Base-by-base conservation (phyloP, 2,888 invertebrate genomes). In the Hydriomena furcata region DNA sequence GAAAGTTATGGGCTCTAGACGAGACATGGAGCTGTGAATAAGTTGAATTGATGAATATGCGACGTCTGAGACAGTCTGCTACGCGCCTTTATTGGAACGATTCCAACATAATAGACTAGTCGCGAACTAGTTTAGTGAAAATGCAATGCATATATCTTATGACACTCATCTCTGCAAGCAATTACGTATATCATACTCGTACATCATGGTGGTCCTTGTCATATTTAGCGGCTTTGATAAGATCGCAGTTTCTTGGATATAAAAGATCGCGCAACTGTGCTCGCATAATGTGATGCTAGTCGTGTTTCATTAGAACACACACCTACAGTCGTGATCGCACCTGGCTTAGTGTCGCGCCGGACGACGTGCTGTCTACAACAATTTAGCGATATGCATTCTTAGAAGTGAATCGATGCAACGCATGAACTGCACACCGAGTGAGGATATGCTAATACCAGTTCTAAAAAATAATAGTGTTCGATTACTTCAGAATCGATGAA, bases 361-460 rank as follows among this genome's bases (percentile, higher is more conserved):
- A 55, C 74, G 75, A 67, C 77, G 68, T 66, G 61, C 70, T 71
- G 79, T 79, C 79, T 79, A 68, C 73, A 67, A 65, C 67, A 67
- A 71, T 73, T 73, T 75, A 66, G 67, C 71, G 72, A 69, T 66
- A 62, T 62, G 63, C 62, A 58, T 79, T 85, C 86, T 71, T 35
- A 70, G 86, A 86, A 87, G 50, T 63, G 68, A 70, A 70, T 74
- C 71, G 68, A 71, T 74, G 72, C 73, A 71, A 63, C 63, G 63
- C 68, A 70, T 69, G 74, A 66, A 67, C 65, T 71, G 73, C 70
- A 70, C 71, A 69, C 64, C 63, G 67, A 79, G 81, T 82, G 79
- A 75, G 76, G 75, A 71, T 76, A 82, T 79, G 79, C 68, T 71
- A 83, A 78, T 76, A 73, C 68, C 73, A 81, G 71, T 81, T 80